Evolutionary conservation across 2,797 vertebrate species (phyloP).

Genomic region (Pempheris klunzingeri): DNA sequence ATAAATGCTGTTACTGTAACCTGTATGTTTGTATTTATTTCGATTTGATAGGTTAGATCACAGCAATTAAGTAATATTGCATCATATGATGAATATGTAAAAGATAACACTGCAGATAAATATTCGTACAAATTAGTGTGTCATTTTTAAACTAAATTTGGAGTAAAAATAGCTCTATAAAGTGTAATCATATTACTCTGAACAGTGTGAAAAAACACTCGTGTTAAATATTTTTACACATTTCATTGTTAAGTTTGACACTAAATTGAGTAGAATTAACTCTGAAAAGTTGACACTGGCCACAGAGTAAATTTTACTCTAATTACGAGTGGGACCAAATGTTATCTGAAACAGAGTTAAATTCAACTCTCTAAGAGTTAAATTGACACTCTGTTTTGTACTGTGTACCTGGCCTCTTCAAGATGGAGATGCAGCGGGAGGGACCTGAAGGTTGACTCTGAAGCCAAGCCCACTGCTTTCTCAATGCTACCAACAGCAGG

Average conservation of each 20-base stretch:
- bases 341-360: conserved; percentile 15
- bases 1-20: conserved; percentile 5
- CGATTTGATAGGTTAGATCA: conserved; percentile 12
- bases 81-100: background rate
- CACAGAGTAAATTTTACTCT: conserved; percentile 15
- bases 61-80: conserved; percentile 9
- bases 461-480: too few species aligned
- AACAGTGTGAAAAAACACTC: background rate
- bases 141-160: background rate
- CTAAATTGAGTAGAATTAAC: conserved; percentile 6
- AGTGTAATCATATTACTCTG: conserved; percentile 1
- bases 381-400: conserved; percentile 4
- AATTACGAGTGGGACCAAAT: conserved; percentile 21
- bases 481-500: too few species aligned
- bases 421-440: too few species aligned
- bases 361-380: too few species aligned
- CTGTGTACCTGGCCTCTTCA: too few species aligned
- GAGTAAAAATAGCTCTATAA: background rate
- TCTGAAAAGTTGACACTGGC: background rate
- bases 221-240: background rate
- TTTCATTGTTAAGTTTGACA: conserved; percentile 4
- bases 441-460: too few species aligned
- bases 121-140: background rate
- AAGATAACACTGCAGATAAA: background rate
- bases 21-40: conserved; percentile 24